These are phyloP conservation scores for Halyomorpha halys DNA, from an alignment of 1,140 invertebrate species.

Conservation along the genomic window DNA sequence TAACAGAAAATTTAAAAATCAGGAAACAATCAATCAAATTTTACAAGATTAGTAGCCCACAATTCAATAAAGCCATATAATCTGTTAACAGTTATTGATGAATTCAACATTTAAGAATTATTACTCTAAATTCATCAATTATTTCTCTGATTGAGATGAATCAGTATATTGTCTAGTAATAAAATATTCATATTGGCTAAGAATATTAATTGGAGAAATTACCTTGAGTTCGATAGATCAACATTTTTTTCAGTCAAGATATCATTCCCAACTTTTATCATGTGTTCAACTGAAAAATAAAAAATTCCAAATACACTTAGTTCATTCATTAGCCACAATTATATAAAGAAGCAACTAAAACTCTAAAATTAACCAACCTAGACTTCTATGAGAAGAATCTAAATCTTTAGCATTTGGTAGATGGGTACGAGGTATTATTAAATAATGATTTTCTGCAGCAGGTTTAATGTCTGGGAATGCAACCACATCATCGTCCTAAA, in stretches of 20 bases:
- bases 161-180: too few species aligned
- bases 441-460: slow-evolving; percentile 64
- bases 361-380: slow-evolving; percentile 34
- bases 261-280: slow-evolving; percentile 7
- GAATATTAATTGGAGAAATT: too few species aligned
- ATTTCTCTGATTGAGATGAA: too few species aligned
- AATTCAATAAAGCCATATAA: too few species aligned
- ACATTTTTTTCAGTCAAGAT: not conserved
- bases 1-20: too few species aligned
- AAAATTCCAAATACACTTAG: not conserved
- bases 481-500: slow-evolving; percentile 60
- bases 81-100: too few species aligned
- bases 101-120: too few species aligned
- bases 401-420: slow-evolving; percentile 60
- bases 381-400: slow-evolving; percentile 45
- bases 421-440: slow-evolving; percentile 68
- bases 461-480: slow-evolving; percentile 78
- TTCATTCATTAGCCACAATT: too few species aligned
- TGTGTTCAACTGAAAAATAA: slow-evolving; percentile 6
- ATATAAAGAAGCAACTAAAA: not conserved
- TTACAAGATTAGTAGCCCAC: too few species aligned
- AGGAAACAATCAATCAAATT: too few species aligned
- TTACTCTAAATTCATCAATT: too few species aligned
- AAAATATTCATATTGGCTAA: too few species aligned
- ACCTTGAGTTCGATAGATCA: slow-evolving; percentile 11